Conservation (phyloP, 1,140 invertebrate genomes). For the Pseudomyrmex concolor region DNA sequence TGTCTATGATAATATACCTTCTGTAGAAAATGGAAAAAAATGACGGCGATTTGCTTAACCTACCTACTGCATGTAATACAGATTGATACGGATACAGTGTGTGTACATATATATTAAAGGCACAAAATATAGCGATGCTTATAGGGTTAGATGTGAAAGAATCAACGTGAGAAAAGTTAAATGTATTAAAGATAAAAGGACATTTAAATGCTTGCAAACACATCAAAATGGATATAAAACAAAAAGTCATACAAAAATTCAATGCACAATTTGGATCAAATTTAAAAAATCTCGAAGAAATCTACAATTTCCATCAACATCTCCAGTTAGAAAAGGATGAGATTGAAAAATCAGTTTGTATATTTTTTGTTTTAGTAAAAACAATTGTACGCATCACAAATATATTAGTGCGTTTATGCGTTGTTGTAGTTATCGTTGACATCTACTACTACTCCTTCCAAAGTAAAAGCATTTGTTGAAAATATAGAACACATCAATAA, state of each 20-base stretch:
- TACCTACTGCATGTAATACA: no score
- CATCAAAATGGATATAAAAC: conserved; percentile 75
- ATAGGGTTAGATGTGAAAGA: no score
- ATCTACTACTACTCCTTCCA: conserved; percentile 86
- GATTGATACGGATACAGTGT: no score
- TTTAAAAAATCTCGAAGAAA: conserved; percentile 84
- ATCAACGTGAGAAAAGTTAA: no score
- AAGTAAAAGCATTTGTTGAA: conserved; percentile 86
- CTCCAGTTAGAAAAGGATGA: conserved; percentile 84
- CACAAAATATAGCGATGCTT: no score
- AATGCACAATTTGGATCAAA: conserved; percentile 86
- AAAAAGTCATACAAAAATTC: conserved; percentile 85
- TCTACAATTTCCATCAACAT: conserved; percentile 84
- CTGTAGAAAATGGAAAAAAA: no score
- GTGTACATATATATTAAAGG: no score
- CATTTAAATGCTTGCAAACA: conserved; percentile 24
- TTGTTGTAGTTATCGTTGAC: conserved; percentile 86
- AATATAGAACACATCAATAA: conserved; percentile 85
- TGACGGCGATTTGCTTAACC: no score
- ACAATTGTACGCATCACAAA: conserved; percentile 14
- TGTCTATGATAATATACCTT: no score
- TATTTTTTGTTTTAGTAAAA: conserved; percentile 27
- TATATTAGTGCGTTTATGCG: conserved; percentile 24
- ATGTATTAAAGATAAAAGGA: no score
- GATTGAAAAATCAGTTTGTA: conserved; percentile 86